Percentiles rank a stretch among this genome's conserved stretches.
Conservation (phyloP, 2,888 invertebrate species). For the Malthinus seriepunctatus region DNA sequence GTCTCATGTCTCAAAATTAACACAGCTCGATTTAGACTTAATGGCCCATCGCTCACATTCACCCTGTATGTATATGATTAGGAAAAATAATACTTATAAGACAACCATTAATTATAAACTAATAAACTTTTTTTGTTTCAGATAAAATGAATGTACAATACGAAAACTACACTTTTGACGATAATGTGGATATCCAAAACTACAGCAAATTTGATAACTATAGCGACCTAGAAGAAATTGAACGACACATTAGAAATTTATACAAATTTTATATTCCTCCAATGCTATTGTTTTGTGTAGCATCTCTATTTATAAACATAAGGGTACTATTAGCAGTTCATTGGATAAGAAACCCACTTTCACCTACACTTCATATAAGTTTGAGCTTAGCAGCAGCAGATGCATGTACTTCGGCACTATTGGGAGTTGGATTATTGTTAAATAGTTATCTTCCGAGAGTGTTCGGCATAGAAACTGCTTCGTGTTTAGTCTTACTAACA, state of each 20-base stretch:
- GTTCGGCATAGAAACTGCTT: conserved; percentile 31
- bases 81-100: too few relatives aligned
- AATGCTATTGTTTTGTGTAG: conserved; percentile 56
- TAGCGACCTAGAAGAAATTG: conserved; percentile 1
- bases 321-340: conserved; percentile 58
- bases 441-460: conserved; percentile 58
- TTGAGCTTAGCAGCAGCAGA: conserved; percentile 64
- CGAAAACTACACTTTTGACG: conserved; percentile 11
- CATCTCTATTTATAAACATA: conserved; percentile 60
- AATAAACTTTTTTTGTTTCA: conserved; percentile 6
- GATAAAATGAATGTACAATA: conserved; percentile 1
- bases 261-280: conserved; percentile 45
- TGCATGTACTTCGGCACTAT: conserved; percentile 58
- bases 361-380: conserved; percentile 63
- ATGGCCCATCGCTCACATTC: too few relatives aligned
- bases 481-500: conserved; percentile 29
- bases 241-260: conserved; percentile 14
- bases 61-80: too few relatives aligned
- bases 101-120: too few relatives aligned
- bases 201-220: conserved; percentile 6
- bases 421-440: conserved; percentile 59
- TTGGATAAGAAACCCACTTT: conserved; percentile 61
- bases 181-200: conserved; percentile 5
- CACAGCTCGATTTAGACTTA: too few relatives aligned
- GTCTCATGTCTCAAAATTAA: too few relatives aligned